Percentiles rank a stretch among this genome's conserved stretches.
phyloP scores from a whole-genome alignment of 92 coral and sea anemone species.

The Blastomussa wellsi region DNA sequence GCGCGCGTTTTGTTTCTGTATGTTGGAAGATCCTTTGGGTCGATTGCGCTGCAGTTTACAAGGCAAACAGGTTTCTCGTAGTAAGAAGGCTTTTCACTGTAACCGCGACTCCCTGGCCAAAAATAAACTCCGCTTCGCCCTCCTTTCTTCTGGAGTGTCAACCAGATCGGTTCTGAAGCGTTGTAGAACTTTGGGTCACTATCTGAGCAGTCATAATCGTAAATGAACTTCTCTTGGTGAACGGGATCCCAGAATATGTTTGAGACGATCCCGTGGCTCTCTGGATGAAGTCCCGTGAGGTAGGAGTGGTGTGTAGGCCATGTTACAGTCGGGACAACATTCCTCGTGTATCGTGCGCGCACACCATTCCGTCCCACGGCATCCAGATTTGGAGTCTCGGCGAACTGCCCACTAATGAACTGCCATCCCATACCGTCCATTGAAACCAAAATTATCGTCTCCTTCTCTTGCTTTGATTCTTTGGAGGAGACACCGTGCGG shows the following conservation, averaged over 20 bases:
- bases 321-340: conserved; percentile 71
- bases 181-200: conserved; percentile 83
- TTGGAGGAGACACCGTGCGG: neutral
- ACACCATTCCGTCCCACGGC: conserved; percentile 64
- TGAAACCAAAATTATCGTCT: conserved; percentile 69
- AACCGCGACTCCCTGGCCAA: conserved; percentile 85
- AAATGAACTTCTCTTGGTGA: conserved; percentile 54
- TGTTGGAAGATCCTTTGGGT: conserved; percentile 45
- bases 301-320: conserved; percentile 76
- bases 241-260: conserved; percentile 83
- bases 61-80: conserved; percentile 58
- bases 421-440: conserved; percentile 89
- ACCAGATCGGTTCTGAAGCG: conserved; percentile 82
- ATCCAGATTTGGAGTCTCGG: conserved; percentile 69
- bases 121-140: conserved; percentile 71
- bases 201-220: conserved; percentile 65
- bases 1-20: conserved; percentile 24
- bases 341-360: conserved; percentile 51
- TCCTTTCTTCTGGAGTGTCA: conserved; percentile 73
- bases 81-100: conserved; percentile 64
- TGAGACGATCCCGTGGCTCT: conserved; percentile 82
- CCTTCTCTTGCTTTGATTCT: neutral
- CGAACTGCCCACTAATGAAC: conserved; percentile 50
- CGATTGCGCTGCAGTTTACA: conserved; percentile 56
- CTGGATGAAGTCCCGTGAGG: conserved; percentile 81